phyloP scores from a whole-genome alignment of 1,140 invertebrate genomes.

The Nephotettix cincticeps region DNA sequence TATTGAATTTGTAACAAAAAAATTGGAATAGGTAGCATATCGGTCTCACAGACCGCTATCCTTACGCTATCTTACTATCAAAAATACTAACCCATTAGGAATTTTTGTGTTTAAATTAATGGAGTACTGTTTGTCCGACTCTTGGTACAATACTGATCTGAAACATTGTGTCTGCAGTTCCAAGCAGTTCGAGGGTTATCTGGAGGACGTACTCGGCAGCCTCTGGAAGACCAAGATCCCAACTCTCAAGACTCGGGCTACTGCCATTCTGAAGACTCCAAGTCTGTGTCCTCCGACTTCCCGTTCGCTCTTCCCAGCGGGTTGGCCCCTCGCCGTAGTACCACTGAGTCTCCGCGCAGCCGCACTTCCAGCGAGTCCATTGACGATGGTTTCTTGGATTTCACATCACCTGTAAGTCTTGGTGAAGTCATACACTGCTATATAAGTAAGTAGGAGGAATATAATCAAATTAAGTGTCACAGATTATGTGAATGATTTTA shows the following conservation, averaged over 20 bases:
- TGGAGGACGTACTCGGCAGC: slow-evolving; percentile 24
- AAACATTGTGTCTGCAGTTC: slow-evolving; percentile 29
- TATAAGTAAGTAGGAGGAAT: no score
- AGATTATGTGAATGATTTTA: no score
- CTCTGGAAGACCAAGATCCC: slow-evolving; percentile 47
- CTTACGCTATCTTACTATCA: no score
- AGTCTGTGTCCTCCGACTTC: slow-evolving; percentile 36
- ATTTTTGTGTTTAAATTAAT: no score
- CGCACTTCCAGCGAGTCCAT: slow-evolving; percentile 52
- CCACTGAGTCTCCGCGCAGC: slow-evolving; percentile 46
- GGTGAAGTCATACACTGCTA: no score
- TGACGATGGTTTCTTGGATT: slow-evolving; percentile 68
- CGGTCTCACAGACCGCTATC: no score
- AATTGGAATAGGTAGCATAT: no score
- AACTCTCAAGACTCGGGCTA: slow-evolving; percentile 62
- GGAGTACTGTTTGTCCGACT: no score
- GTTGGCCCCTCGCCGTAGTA: slow-evolving; percentile 51
- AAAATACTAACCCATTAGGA: no score
- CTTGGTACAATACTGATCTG: no score
- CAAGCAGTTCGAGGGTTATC: slow-evolving; percentile 25
- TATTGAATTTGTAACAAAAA: no score
- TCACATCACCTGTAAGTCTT: slow-evolving; percentile 47
- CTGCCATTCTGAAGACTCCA: slow-evolving; percentile 41
- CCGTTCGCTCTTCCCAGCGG: slow-evolving; percentile 55
- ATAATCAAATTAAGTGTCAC: no score